Conservation (phyloP, 2,797 vertebrate species). For the Tenualosa thibaudeaui region DNA sequence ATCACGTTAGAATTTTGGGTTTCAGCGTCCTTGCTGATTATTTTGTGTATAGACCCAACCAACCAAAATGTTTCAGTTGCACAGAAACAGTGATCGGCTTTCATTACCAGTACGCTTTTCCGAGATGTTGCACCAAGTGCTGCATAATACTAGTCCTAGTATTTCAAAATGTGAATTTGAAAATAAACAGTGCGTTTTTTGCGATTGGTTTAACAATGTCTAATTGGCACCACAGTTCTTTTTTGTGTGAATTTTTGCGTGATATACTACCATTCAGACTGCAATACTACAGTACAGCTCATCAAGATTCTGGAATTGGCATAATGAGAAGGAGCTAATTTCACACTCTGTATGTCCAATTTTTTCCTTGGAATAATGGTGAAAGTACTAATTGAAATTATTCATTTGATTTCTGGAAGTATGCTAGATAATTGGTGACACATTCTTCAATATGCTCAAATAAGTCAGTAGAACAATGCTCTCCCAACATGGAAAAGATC, state of each 20-base stretch:
- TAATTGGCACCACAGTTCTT: background rate
- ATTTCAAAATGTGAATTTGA: background rate
- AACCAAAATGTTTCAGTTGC: background rate
- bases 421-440: background rate
- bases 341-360: background rate
- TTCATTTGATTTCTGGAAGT: background rate
- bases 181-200: background rate
- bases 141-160: background rate
- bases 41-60: background rate
- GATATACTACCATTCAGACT: background rate
- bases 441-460: constrained; percentile 8
- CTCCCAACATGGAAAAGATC: background rate
- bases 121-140: background rate
- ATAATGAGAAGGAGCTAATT: background rate
- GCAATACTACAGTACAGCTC: background rate
- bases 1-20: background rate
- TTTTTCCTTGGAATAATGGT: background rate
- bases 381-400: background rate
- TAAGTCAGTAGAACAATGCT: constrained; percentile 14
- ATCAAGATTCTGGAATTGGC: background rate
- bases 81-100: background rate
- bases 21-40: background rate
- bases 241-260: background rate
- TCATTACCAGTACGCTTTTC: background rate
- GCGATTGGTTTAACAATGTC: background rate